Evolutionary conservation across 2,888 invertebrate genomes (phyloP).

Genomic region (Clivina fossor): DNA sequence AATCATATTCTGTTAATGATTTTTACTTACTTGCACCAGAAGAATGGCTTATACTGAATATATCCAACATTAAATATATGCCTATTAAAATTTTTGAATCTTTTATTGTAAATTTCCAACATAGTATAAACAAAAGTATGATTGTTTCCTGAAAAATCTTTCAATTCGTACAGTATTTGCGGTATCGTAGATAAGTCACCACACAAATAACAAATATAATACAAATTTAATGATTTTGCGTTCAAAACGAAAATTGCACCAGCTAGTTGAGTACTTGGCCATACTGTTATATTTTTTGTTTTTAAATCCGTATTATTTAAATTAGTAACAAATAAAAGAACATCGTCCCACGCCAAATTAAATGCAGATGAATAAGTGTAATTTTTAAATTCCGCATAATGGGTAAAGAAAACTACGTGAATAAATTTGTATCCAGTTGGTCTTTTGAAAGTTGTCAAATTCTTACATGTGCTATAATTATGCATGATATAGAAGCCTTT

Average conservation of each 20-base stretch:
- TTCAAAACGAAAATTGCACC: constrained; percentile 19
- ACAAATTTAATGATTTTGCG: background rate
- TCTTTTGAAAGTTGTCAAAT: background rate
- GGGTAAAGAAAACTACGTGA: constrained; percentile 18
- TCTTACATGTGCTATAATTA: no score
- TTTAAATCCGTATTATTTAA: background rate
- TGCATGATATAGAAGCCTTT: no score
- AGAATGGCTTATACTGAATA: constrained; percentile 12
- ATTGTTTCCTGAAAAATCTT: constrained; percentile 1
- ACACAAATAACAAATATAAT: constrained; percentile 17
- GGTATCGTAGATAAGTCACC: background rate
- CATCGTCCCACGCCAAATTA: no score
- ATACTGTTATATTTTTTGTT: background rate
- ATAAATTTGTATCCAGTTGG: constrained; percentile 22
- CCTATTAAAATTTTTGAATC: constrained; percentile 16
- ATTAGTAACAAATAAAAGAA: constrained; percentile 15
- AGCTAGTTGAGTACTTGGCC: background rate
- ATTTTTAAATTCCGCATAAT: constrained; percentile 14
- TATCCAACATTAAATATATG: constrained; percentile 16
- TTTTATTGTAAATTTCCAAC: constrained; percentile 1
- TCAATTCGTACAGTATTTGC: background rate
- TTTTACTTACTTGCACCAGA: constrained; percentile 25
- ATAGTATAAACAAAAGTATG: constrained; percentile 4
- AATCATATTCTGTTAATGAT: no score
- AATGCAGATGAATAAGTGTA: no score